phyloP scores from a whole-genome alignment of 2,797 vertebrate genomes.

The Alfaro cultratus region DNA sequence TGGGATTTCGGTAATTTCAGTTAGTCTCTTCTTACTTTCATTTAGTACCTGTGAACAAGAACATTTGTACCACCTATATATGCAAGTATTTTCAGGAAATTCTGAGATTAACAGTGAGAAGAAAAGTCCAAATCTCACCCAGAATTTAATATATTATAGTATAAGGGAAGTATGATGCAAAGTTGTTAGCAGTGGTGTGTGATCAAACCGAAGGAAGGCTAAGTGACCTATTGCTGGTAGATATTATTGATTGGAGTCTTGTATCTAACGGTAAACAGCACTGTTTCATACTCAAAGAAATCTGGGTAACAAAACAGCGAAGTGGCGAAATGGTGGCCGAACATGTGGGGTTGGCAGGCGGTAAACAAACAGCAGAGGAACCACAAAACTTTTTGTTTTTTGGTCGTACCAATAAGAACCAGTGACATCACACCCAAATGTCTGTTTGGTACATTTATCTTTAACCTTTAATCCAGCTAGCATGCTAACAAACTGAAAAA shows the following conservation, averaged over 20 bases:
- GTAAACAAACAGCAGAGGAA: slow-evolving; percentile 14
- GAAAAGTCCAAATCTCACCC: background rate
- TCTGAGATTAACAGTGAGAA: background rate
- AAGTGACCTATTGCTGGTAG: background rate
- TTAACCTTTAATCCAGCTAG: slow-evolving; percentile 35
- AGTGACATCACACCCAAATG: slow-evolving; percentile 25
- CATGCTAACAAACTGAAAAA: slow-evolving; percentile 35
- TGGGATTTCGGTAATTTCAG: background rate
- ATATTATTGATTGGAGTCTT: background rate
- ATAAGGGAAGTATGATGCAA: no score
- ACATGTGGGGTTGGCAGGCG: background rate
- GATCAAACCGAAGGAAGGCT: no score
- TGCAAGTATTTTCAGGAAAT: background rate
- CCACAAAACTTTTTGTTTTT: slow-evolving; percentile 4
- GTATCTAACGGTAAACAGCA: background rate
- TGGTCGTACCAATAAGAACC: slow-evolving; percentile 28
- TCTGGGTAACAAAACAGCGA: background rate
- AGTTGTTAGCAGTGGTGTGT: no score
- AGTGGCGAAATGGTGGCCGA: background rate
- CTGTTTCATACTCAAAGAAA: background rate
- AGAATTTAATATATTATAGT: no score
- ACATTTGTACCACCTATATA: background rate
- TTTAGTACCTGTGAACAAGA: background rate
- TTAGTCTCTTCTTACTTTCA: background rate
- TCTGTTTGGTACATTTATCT: slow-evolving; percentile 19